phyloP scores from a whole-genome alignment of 2,888 invertebrate genomes.

The Argyra leucocephala region DNA sequence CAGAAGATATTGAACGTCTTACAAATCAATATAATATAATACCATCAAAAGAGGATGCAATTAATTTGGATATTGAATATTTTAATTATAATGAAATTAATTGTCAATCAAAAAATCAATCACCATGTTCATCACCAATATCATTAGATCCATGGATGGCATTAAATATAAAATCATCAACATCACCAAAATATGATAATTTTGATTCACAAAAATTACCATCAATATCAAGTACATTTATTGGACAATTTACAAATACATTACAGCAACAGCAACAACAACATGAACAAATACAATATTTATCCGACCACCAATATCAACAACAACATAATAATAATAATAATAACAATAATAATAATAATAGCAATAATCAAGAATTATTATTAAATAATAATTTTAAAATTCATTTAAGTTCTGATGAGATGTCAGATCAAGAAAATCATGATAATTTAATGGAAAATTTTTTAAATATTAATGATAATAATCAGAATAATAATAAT shows the following conservation, averaged over 20 bases:
- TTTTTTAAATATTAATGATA: not conserved
- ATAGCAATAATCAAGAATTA: not conserved
- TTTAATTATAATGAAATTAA: slow-evolving; percentile 44
- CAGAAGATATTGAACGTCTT: slow-evolving; percentile 42
- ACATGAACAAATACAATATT: slow-evolving; percentile 13
- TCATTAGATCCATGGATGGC: slow-evolving; percentile 42
- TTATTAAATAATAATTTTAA: not conserved
- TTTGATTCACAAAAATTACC: slow-evolving; percentile 31
- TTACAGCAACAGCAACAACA: slow-evolving; percentile 19
- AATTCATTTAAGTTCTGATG: not conserved
- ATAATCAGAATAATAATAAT: too few relatives aligned
- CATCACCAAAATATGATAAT: slow-evolving; percentile 21
- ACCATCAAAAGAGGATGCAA: slow-evolving; percentile 3
- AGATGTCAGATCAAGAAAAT: not conserved
- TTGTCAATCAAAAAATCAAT: slow-evolving; percentile 44
- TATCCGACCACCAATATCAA: not conserved
- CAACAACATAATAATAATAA: not conserved
- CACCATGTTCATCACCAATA: slow-evolving; percentile 42
- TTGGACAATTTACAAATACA: slow-evolving; percentile 25
- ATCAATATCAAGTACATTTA: slow-evolving; percentile 40
- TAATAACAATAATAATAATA: not conserved
- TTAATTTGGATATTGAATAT: slow-evolving; percentile 39
- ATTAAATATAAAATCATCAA: slow-evolving; percentile 23
- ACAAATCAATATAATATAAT: slow-evolving; percentile 25
- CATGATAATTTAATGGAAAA: not conserved